Conservation (phyloP, 1,140 invertebrate species). For the Sitobion miscanthi region DNA sequence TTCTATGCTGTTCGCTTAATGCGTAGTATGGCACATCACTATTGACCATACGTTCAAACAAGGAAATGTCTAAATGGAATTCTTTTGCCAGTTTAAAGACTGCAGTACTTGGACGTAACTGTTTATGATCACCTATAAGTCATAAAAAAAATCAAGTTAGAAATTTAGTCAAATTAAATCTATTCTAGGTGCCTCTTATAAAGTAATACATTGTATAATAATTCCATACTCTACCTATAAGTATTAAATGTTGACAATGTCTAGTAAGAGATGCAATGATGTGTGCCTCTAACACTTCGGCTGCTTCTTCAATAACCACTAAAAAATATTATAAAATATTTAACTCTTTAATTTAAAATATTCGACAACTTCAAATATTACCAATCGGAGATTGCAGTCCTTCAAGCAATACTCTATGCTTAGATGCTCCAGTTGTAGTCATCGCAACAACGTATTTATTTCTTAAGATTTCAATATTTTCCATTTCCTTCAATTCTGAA, state of each 20-base stretch:
- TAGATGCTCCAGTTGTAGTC: conserved; percentile 79
- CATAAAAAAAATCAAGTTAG: background rate
- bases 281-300: conserved; percentile 81
- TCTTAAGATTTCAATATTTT: conserved; percentile 56
- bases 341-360: background rate
- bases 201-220: background rate
- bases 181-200: background rate
- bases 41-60: conserved; percentile 77
- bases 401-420: conserved; percentile 58
- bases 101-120: conserved; percentile 21
- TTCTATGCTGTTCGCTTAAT: conserved; percentile 71
- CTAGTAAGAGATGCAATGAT: conserved; percentile 74
- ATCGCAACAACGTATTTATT: conserved; percentile 71
- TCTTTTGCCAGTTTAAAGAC: conserved; percentile 59
- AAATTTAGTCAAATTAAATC: background rate
- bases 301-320: conserved; percentile 84
- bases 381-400: conserved; percentile 5
- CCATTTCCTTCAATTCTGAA: conserved; percentile 45
- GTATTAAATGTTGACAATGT: conserved; percentile 77
- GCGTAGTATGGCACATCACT: conserved; percentile 67
- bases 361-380: background rate
- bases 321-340: conserved; percentile 37
- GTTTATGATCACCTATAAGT: conserved; percentile 48
- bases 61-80: conserved; percentile 72
- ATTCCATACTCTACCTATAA: conserved; percentile 69